Base-by-base conservation (phyloP, 2,888 invertebrate species). In the Drosophila quinaria region DNA sequence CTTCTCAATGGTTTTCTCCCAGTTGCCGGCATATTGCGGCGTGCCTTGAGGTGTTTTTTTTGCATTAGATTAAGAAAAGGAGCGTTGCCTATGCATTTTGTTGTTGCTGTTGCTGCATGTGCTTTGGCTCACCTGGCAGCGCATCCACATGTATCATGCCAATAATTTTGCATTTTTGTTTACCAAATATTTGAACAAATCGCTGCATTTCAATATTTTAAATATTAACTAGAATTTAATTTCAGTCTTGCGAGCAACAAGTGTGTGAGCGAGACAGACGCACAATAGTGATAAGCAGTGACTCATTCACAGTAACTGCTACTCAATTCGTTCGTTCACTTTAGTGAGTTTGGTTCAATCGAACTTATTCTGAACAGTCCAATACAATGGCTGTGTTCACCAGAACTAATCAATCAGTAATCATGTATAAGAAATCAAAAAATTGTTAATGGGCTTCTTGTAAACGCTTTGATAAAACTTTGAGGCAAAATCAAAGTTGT, bases 121-220 rank as follows among this genome's bases (percentile, higher is more conserved):
- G 9, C 22, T 44, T 49, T 19, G 46, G 50, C 80, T 89, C 63
- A 95, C 96, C 96, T 92, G 96, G 96, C 66, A 96, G 92, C 47
- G 95, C 94, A 78, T 93, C 93, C 2, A 95, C 93, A 90, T 96
- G 96, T 60, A 96, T 93, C 96, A 96, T 96, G 59, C 95, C 96
- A 81, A 96, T 94, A 37, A 96, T 91, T 66, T 94, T 93, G 86
- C 93, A 94, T 73, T 89, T 90, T 56, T 90, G 90, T 52, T 92
- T 91, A 3, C 88, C 90, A 79, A 94, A 94, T 49, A 94, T 51
- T 63, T 91, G 86, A 13, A 87, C 58, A 78, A 94, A 94, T n/a
- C 91, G 84, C 15, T 91, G 84, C 94, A 94, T 94, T 78, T 41
- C 22, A 29, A 29, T 44, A 49, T 29, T 29, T 5, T 9, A 60